These are phyloP conservation scores for Micrastur ruficollis DNA, from an alignment of 2,797 vertebrate genomes.

Conservation along the genomic window DNA sequence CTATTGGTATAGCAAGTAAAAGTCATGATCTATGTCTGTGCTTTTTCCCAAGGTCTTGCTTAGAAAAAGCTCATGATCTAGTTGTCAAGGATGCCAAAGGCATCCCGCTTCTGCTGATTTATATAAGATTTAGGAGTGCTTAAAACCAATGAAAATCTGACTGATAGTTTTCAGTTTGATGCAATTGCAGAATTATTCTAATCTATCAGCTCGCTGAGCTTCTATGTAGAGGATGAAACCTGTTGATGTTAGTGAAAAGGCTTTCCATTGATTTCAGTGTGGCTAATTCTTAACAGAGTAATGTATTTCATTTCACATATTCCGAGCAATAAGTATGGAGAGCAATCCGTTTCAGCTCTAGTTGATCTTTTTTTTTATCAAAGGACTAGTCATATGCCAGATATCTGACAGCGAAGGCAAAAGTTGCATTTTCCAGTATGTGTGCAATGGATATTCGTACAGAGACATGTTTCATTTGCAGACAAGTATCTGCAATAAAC, in stretches of 20 bases:
- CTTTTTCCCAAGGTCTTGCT: neutral
- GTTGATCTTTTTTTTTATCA: neutral
- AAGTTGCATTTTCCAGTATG: neutral
- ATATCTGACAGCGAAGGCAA: neutral
- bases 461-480: neutral
- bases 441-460: neutral
- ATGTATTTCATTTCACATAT: neutral
- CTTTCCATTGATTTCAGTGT: neutral
- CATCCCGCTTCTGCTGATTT: neutral
- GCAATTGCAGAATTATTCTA: neutral
- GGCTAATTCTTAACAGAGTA: neutral
- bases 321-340: neutral
- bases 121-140: neutral
- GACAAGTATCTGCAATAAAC: conserved; percentile 13
- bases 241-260: neutral
- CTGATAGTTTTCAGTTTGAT: neutral
- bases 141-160: neutral
- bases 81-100: neutral
- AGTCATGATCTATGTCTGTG: rapidly evolving
- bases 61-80: neutral
- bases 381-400: neutral
- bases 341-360: neutral
- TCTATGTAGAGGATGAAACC: neutral
- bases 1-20: neutral
- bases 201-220: neutral